Evolutionary conservation across 2,888 invertebrate species (phyloP).

Genomic region (Chymomyza caudatula): DNA sequence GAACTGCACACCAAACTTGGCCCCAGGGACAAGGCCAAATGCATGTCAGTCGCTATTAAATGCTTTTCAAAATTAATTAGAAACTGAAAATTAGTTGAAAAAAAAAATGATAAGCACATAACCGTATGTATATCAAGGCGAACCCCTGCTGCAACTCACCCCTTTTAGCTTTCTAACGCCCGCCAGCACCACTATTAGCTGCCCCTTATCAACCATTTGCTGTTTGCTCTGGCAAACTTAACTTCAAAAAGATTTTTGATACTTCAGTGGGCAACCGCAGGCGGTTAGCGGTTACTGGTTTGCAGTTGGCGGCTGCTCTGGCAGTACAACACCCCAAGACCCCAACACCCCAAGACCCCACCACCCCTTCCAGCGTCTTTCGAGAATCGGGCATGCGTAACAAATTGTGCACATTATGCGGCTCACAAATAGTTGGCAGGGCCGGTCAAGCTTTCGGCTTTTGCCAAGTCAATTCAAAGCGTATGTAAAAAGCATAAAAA

Average conservation of each 20-base stretch:
- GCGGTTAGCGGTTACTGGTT: background rate
- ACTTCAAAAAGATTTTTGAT: constrained; percentile 67
- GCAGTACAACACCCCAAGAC: background rate
- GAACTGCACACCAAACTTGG: constrained; percentile 6
- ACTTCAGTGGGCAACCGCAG: constrained; percentile 61
- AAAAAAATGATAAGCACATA: background rate
- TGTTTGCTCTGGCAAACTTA: constrained; percentile 38
- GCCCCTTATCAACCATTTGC: background rate
- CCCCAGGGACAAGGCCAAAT: constrained; percentile 29
- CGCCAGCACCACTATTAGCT: background rate
- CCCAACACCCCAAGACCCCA: background rate
- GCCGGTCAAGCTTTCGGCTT: background rate
- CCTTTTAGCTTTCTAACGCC: background rate
- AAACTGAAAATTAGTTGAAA: constrained; percentile 64
- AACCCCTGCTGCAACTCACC: constrained; percentile 52
- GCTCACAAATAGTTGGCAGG: constrained; percentile 53
- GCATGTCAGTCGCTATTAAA: constrained; percentile 62
- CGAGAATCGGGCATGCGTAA: constrained; percentile 46
- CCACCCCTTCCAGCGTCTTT: too few relatives aligned
- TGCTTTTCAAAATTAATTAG: constrained; percentile 68
- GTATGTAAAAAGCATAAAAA: constrained; percentile 2
- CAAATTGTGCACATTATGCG: constrained; percentile 69
- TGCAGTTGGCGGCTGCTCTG: background rate
- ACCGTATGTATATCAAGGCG: background rate
- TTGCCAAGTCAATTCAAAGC: constrained; percentile 24